phyloP scores from a whole-genome alignment of 2,797 vertebrate genomes.

The Sebastes miniatus region DNA sequence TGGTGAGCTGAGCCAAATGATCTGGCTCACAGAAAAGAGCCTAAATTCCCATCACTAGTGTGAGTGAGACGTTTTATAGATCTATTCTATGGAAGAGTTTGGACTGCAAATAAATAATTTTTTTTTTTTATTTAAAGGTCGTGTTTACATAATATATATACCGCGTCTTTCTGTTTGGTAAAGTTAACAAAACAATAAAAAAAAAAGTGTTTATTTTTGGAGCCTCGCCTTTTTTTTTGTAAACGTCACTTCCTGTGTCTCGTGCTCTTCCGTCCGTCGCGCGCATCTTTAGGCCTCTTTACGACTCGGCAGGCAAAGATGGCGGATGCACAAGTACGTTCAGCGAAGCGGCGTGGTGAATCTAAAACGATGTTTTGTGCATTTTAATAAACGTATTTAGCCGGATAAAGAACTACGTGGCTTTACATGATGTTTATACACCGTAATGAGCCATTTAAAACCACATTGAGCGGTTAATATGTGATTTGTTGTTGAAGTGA shows the following conservation, averaged over 20 bases:
- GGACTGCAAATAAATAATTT: background rate
- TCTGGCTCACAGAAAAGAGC: no score
- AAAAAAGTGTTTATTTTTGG: background rate
- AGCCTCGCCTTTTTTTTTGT: background rate
- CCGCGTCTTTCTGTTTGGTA: background rate
- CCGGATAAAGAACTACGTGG: fast-evolving
- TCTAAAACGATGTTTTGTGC: conserved; percentile 11
- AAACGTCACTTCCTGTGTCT: conserved; percentile 73
- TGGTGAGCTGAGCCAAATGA: no score
- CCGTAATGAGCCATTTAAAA: fast-evolving
- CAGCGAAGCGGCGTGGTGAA: conserved; percentile 63
- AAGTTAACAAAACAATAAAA: background rate
- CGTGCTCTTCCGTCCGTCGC: conserved; percentile 61
- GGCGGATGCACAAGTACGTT: conserved; percentile 85
- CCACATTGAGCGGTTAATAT: fast-evolving
- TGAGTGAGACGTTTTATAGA: background rate
- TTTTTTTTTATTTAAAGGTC: background rate
- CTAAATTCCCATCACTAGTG: no score
- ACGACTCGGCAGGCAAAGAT: conserved; percentile 84
- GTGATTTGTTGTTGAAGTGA: background rate
- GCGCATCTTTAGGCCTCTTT: conserved; percentile 80
- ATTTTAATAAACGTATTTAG: fast-evolving
- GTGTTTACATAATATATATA: background rate
- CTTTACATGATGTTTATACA: fast-evolving
- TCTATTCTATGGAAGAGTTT: background rate